A percentile compares a stretch with the other conserved stretches of the same genome.
phyloP scores from a whole-genome alignment of 2,797 vertebrate species.

The Aphelocoma californica region DNA sequence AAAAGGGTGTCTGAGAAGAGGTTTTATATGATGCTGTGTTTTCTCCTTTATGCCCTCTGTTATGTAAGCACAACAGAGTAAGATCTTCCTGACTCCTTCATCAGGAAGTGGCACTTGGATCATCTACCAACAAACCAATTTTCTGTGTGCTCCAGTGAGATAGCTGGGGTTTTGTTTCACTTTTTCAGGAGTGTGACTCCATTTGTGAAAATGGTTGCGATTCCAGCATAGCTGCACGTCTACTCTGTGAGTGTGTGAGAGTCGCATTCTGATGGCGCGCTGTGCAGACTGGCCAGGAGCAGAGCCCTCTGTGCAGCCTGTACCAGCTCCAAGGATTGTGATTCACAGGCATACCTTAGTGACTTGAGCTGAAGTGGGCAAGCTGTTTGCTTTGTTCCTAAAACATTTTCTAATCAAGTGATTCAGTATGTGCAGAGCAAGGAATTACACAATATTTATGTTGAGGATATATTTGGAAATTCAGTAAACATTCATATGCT shows the following conservation, averaged over 20 bases:
- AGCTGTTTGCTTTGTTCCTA: not conserved
- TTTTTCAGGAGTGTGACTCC: not conserved
- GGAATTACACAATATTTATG: not conserved
- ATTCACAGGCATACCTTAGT: not conserved
- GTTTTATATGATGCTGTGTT: not conserved
- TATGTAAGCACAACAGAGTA: constrained; percentile 6
- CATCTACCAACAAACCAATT: not conserved
- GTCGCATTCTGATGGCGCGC: not conserved
- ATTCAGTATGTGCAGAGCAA: not conserved
- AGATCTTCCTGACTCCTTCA: not conserved
- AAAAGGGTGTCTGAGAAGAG: not conserved
- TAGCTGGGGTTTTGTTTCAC: not conserved
- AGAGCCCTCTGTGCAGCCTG: not conserved
- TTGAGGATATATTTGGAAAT: not conserved
- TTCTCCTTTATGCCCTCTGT: constrained; percentile 48
- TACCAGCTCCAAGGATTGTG: fast-evolving
- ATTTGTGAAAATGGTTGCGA: not conserved
- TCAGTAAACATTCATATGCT: not conserved
- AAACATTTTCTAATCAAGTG: not conserved
- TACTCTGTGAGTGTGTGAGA: not conserved
- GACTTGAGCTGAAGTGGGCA: not conserved
- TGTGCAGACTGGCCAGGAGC: not conserved
- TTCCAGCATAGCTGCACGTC: not conserved
- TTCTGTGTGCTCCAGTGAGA: not conserved
- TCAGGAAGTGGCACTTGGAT: not conserved